Base-by-base conservation (phyloP, 1,140 invertebrate genomes). In the Ylistrum balloti region DNA sequence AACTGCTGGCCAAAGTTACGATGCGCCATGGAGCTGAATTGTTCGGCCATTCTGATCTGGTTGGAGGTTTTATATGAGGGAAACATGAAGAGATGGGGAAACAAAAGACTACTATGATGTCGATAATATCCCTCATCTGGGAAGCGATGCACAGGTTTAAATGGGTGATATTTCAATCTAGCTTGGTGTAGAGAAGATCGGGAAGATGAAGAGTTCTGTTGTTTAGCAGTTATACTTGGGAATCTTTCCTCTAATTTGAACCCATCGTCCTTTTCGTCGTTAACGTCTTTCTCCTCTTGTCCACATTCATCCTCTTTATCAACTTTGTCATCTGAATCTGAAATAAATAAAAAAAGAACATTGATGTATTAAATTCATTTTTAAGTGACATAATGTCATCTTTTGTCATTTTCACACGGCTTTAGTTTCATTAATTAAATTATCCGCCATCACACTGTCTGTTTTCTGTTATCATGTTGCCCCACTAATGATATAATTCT, bases 211-310 rank as follows among this genome's bases (percentile, higher is more conserved):
- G 56, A 28, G 56, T 74, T 74, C 56, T 74, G 56, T n/a, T 74
- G 56, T 86, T 89, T 89, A 13, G 45, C 33, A 15, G 33, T 11
- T n/a, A 87, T 33, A 5, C 87, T 88, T 38, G 87, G 87, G 22
- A 88, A 88, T 22, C 90, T 22, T 33, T 90, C 90, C n/a, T 90
- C 90, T 32, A 88, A 33, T 41, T 88, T 90, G 85, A 88, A 88
- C 32, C 41, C 87, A 74, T 90, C 89, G n/a, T 90, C 90, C 5
- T 90, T 86, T 17, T 86, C 56, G 32, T 88, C 56, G 13, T 48
- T 86, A 7, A 35, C 35, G 33, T 74, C 86, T 74, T 38, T 33
- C 35, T 34, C 28, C 48, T 33, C 45, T 22, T 74, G 33, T 2
- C 33, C n/a, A 87, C 34, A 33, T 41, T 41, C 38, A 34, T 33